Percentiles rank a stretch among this genome's conserved stretches.
These are phyloP conservation scores for Gallinago nigripennis DNA, from an alignment of 2,797 vertebrate species.

Conservation along the genomic window DNA sequence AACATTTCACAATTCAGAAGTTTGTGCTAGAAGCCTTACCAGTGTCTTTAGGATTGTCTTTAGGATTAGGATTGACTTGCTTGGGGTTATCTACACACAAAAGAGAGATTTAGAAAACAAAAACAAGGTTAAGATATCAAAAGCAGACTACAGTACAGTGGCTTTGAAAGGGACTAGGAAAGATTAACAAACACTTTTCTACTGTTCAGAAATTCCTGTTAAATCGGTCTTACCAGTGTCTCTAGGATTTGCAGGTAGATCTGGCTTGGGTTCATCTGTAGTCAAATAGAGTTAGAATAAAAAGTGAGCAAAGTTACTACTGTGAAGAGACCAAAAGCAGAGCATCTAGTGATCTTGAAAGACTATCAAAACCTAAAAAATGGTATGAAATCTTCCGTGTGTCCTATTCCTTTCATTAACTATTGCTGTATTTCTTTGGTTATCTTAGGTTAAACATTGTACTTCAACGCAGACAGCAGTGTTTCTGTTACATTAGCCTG, in stretches of 20 bases:
- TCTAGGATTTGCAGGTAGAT: background rate
- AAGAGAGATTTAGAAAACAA: background rate
- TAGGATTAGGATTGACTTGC: background rate
- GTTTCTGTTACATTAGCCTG: background rate
- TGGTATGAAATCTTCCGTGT: background rate
- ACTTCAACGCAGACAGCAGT: background rate
- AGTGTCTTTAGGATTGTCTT: background rate
- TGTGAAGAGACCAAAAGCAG: background rate
- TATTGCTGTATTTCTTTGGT: background rate
- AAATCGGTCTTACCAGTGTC: conserved; percentile 10
- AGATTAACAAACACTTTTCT: background rate
- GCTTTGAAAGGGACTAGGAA: background rate
- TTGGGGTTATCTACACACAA: background rate
- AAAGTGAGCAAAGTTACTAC: background rate
- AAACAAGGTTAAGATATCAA: background rate
- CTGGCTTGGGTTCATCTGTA: conserved; percentile 1
- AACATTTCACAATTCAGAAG: background rate
- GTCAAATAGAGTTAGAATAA: background rate
- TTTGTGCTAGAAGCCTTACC: conserved; percentile 14
- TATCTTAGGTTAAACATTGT: background rate
- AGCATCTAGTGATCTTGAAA: background rate
- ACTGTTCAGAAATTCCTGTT: conserved; percentile 7
- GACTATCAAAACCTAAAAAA: background rate
- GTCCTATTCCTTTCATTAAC: background rate
- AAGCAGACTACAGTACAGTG: background rate